A percentile compares a stretch with the other conserved stretches of the same genome.
These are phyloP conservation scores for Haemorhous mexicanus DNA, from an alignment of 2,113 vertebrate species.

Conservation along the genomic window DNA sequence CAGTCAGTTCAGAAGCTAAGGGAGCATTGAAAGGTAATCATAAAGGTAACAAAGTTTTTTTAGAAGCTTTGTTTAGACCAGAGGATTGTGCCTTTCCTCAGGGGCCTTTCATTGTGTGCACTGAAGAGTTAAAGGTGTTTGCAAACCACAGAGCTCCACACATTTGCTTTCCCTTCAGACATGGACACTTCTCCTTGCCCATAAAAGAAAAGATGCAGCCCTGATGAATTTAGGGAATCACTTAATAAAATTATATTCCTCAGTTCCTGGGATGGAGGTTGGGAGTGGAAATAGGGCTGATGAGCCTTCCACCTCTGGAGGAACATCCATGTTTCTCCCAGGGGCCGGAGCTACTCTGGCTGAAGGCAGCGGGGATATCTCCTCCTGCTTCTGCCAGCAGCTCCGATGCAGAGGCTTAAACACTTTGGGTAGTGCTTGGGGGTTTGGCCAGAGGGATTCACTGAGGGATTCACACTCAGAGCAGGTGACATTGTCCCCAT, in stretches of 20 bases:
- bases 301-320: not conserved
- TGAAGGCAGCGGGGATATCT: not conserved
- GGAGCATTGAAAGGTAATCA: not conserved
- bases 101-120: not conserved
- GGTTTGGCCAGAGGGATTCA: not conserved
- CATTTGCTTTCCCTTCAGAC: not conserved
- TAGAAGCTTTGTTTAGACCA: not conserved
- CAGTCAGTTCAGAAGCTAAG: not conserved
- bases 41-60: not conserved
- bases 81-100: not conserved
- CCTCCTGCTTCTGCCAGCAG: not conserved
- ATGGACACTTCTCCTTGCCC: not conserved
- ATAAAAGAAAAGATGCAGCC: not conserved
- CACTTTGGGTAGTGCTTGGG: fast-evolving
- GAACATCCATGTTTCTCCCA: not conserved
- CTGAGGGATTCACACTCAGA: not conserved
- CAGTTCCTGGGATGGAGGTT: not conserved
- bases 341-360: not conserved
- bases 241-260: not conserved
- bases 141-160: not conserved
- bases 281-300: not conserved
- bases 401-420: not conserved
- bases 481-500: not conserved
- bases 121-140: not conserved
- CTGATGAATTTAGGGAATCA: not conserved